Evolutionary conservation across 1,140 invertebrate species (phyloP).

Genomic region (Campoletis sonorensis): DNA sequence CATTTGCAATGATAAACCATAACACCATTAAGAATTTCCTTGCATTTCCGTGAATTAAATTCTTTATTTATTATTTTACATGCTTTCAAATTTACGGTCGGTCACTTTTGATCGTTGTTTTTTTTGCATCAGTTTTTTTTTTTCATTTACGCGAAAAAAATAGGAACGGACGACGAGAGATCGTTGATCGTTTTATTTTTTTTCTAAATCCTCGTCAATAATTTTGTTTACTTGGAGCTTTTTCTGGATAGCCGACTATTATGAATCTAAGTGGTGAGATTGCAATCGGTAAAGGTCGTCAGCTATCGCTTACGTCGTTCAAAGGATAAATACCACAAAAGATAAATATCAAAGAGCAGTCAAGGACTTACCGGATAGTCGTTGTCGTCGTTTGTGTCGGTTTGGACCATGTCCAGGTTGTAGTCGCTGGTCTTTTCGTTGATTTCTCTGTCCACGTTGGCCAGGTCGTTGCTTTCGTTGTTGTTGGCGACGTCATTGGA

Average conservation of each 20-base stretch:
- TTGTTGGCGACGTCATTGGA: constrained; percentile 70
- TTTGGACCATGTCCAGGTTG: constrained; percentile 63
- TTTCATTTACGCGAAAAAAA: too few species aligned
- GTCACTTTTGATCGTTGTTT: too few species aligned
- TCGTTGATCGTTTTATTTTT: too few species aligned
- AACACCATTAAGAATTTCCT: too few species aligned
- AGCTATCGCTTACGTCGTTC: background rate
- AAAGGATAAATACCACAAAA: background rate
- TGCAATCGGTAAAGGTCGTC: constrained; percentile 14
- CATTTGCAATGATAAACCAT: too few species aligned
- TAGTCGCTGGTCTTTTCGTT: constrained; percentile 62
- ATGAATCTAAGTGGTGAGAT: background rate
- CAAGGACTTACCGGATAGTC: constrained; percentile 45
- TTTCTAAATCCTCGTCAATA: background rate
- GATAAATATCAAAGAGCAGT: constrained; percentile 32
- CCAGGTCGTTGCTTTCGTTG: constrained; percentile 68
- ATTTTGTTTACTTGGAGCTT: background rate
- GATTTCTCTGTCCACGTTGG: constrained; percentile 69
- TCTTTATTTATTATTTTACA: too few species aligned
- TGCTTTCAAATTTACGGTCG: too few species aligned
- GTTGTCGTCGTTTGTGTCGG: constrained; percentile 47
- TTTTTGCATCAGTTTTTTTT: too few species aligned
- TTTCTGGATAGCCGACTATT: background rate
- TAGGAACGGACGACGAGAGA: too few species aligned
- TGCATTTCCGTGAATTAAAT: too few species aligned